Percentiles rank a stretch among this genome's conserved stretches.
phyloP scores from a whole-genome alignment of 2,888 invertebrate genomes.

The Nomada lathburiana region DNA sequence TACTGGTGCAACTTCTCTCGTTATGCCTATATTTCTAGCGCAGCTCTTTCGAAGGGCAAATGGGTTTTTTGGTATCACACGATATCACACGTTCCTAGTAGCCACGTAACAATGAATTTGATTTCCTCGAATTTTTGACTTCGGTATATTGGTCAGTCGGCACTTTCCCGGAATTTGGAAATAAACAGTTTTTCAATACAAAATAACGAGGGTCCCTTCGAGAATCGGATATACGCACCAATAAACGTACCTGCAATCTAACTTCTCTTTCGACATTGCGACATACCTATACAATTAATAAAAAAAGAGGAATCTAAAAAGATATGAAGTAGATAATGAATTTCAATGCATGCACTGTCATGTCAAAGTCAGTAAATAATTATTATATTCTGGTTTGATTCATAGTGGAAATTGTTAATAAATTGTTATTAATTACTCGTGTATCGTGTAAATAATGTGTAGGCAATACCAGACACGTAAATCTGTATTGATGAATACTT shows the following conservation, averaged over 20 bases:
- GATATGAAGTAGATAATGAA: too few relatives aligned
- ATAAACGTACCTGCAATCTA: not conserved
- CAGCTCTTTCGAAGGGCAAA: constrained; percentile 39
- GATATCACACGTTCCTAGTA: constrained; percentile 33
- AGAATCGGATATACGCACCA: not conserved
- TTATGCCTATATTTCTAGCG: constrained; percentile 22
- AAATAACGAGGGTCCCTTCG: not conserved
- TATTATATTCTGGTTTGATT: too few relatives aligned
- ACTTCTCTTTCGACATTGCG: too few relatives aligned
- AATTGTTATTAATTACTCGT: too few relatives aligned
- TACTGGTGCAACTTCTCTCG: constrained; percentile 19
- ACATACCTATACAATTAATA: too few relatives aligned
- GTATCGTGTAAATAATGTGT: too few relatives aligned
- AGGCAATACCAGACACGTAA: too few relatives aligned
- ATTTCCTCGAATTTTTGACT: constrained; percentile 18
- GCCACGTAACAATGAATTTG: constrained; percentile 26
- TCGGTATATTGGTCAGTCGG: constrained; percentile 20
- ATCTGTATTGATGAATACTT: too few relatives aligned
- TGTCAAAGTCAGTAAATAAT: too few relatives aligned
- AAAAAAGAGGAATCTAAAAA: too few relatives aligned
- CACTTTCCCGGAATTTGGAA: constrained; percentile 9
- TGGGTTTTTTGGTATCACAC: constrained; percentile 16
- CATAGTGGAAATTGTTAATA: too few relatives aligned
- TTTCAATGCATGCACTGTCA: too few relatives aligned
- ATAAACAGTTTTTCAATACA: not conserved